Evolutionary conservation across 2,888 invertebrate genomes (phyloP).

Genomic region (Athalia rosae): DNA sequence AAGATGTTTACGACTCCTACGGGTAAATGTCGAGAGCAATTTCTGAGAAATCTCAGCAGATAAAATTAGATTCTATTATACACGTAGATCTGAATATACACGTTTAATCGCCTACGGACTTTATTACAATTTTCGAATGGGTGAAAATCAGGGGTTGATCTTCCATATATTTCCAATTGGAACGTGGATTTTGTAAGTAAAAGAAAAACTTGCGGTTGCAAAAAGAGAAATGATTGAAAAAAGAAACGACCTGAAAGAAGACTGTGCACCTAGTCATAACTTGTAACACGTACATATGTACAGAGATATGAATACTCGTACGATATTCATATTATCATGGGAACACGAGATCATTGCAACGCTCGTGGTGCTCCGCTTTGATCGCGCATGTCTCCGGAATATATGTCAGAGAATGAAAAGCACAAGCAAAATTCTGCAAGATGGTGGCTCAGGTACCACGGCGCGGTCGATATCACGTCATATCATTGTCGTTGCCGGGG

Average conservation of each 20-base stretch:
- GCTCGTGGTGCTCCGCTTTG: constrained; percentile 19
- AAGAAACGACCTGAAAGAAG: background rate
- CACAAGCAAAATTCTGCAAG: constrained; percentile 21
- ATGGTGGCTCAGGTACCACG: constrained; percentile 41
- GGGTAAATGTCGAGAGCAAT: background rate
- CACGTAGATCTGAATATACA: background rate
- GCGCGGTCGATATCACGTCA: constrained; percentile 59
- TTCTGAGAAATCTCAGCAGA: background rate
- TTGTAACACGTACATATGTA: no score
- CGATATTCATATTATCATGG: background rate
- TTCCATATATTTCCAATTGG: constrained; percentile 24
- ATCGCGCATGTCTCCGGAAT: constrained; percentile 30
- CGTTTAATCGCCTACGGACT: background rate
- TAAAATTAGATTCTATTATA: background rate
- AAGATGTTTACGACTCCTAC: background rate
- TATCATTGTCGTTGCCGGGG: constrained; percentile 60
- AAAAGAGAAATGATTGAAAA: background rate
- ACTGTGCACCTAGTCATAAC: no score
- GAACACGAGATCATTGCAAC: constrained; percentile 28
- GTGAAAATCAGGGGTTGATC: background rate
- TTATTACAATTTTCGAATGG: background rate
- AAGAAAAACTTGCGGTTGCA: background rate
- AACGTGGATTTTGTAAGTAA: constrained; percentile 4
- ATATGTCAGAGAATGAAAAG: constrained; percentile 27
- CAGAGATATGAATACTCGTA: background rate